phyloP scores from a whole-genome alignment of 2,888 invertebrate species.

The Cyclophora albipunctata region DNA sequence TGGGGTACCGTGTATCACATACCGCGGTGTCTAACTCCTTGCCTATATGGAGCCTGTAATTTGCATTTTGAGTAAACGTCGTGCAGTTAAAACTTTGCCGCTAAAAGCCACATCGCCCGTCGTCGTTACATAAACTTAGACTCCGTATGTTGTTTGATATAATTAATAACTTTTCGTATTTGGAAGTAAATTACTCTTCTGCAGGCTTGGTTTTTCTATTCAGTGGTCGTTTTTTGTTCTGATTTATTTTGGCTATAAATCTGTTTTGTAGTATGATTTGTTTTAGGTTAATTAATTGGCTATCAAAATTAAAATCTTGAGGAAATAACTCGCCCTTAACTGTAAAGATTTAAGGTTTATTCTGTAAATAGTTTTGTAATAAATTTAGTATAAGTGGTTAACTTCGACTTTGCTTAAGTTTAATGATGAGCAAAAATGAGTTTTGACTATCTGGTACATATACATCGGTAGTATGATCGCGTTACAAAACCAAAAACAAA shows the following conservation, averaged over 20 bases:
- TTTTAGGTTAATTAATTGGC: neutral
- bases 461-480: too few relatives aligned
- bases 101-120: conserved; percentile 53
- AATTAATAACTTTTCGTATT: conserved; percentile 23
- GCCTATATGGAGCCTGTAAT: conserved; percentile 59
- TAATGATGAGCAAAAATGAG: too few relatives aligned
- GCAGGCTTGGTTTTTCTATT: neutral
- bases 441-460: too few relatives aligned
- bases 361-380: too few relatives aligned
- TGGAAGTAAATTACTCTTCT: conserved; percentile 2
- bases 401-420: too few relatives aligned
- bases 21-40: conserved; percentile 47
- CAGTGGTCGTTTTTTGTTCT: too few relatives aligned
- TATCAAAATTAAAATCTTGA: too few relatives aligned
- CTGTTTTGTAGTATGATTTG: neutral
- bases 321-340: too few relatives aligned
- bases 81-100: conserved; percentile 63
- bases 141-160: conserved; percentile 28
- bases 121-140: conserved; percentile 39
- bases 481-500: too few relatives aligned
- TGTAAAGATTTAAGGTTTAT: too few relatives aligned
- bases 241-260: neutral
- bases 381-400: too few relatives aligned
- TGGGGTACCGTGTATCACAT: conserved; percentile 64
- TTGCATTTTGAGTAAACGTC: conserved; percentile 69